Percentiles rank a stretch among this genome's conserved stretches.
Conservation (phyloP, 2,797 vertebrate genomes). For the Thaleichthys pacificus region DNA sequence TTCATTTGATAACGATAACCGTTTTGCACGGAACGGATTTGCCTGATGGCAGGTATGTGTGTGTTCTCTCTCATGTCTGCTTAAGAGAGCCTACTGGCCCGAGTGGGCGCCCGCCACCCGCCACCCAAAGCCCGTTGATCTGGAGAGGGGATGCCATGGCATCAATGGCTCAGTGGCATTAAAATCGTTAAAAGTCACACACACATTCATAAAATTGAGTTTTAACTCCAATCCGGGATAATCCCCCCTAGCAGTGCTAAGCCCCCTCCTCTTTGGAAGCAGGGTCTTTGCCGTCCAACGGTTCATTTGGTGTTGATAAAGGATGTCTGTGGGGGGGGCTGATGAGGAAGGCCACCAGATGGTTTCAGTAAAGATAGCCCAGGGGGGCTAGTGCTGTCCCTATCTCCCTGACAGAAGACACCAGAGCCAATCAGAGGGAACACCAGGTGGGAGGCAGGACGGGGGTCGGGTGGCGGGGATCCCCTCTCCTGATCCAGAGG, state of each 20-base stretch:
- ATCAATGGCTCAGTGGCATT: neutral
- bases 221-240: constrained; percentile 24
- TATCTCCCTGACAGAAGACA: constrained; percentile 16
- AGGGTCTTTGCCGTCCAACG: constrained; percentile 56
- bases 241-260: constrained; percentile 35
- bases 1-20: no score
- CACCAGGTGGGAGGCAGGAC: constrained; percentile 4
- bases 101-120: neutral
- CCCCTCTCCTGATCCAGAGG: constrained; percentile 26
- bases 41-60: neutral
- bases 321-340: constrained; percentile 37
- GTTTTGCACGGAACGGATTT: neutral
- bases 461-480: neutral
- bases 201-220: constrained; percentile 21
- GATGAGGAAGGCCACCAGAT: constrained; percentile 63
- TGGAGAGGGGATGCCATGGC: neutral
- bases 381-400: constrained; percentile 14
- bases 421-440: constrained; percentile 12
- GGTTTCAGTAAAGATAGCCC: constrained; percentile 70
- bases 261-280: constrained; percentile 38
- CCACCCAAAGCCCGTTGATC: neutral
- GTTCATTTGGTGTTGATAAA: constrained; percentile 67
- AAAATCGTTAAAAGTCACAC: neutral
- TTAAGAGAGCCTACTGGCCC: neutral
- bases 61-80: neutral